Evolutionary conservation across 2,888 invertebrate species (phyloP), one percentile per base, ranked within the genome.

Genomic region (Cryptophagus acutangulus): DNA sequence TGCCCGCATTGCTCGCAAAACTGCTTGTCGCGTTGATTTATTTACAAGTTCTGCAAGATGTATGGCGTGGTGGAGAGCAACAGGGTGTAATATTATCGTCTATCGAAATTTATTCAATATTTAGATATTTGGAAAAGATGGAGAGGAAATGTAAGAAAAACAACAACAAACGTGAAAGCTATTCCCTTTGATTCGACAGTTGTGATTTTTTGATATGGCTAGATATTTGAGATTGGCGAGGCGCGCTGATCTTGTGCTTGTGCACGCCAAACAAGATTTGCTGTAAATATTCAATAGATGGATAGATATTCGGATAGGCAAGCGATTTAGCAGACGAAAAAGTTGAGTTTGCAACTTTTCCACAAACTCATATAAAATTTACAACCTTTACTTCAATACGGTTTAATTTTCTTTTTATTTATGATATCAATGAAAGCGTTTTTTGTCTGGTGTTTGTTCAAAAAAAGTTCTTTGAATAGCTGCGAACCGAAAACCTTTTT

Each of bases 231-330:
- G 24, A 20, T 20, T 6, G 6, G 24, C n/a, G 6, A 8, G 24
- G 24, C n/a, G 24, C n/a, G n/a, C n/a, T n/a, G n/a, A n/a, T n/a
- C n/a, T 20, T n/a, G 24, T 20, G 6, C 24, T n/a, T n/a, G 24
- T 20, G n/a, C 24, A 20, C 24, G n/a, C 24, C 24, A n/a, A n/a
- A n/a, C 24, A 8, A 8, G 24, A n/a, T n/a, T 31, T 15, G 15
- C 9, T 31, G 47, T 47, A 47, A 45, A 47, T 47, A 47, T 44
- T 45, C 40, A 39, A 47, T 41, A 33, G 47, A 47, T 39, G 25
- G 40, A 41, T 45, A 40, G 39, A 35, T 43, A 12, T 26, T 12
- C 12, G 26, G 31, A n/a, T 16, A 36, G 44, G 41, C 41, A 44
- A 41, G 43, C 44, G 47, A 40, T 44, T 44, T 44, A 42, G 41